Percentiles rank a stretch among this genome's conserved stretches.
Conservation (phyloP, 2,888 invertebrate genomes). For the Plutella xylostella region DNA sequence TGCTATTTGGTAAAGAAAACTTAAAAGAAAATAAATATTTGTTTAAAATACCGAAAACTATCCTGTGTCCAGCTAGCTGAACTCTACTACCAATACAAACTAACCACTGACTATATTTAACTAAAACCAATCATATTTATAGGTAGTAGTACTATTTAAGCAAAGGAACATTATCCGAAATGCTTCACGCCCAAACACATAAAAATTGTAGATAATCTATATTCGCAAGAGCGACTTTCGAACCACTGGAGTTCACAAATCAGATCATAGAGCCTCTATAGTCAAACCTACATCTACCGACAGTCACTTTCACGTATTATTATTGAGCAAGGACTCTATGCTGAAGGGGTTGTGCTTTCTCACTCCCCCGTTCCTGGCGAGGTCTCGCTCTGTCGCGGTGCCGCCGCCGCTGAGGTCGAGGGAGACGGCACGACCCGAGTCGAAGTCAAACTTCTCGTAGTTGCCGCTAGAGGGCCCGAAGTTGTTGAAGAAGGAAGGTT, state of each 20-base stretch:
- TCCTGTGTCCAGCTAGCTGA: no score
- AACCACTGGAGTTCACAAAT: constrained; percentile 23
- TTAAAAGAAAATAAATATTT: no score
- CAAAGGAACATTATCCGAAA: constrained; percentile 48
- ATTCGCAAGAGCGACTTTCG: no score
- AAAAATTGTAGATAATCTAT: no score
- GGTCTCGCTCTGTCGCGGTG: constrained; percentile 53
- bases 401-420: constrained; percentile 58
- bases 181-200: constrained; percentile 31
- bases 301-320: constrained; percentile 73
- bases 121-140: not conserved
- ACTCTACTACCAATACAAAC: no score
- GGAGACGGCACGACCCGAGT: constrained; percentile 59
- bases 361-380: constrained; percentile 65
- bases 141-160: constrained; percentile 20
- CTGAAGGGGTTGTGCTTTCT: constrained; percentile 87
- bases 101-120: no score
- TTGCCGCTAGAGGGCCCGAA: constrained; percentile 45
- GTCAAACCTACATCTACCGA: constrained; percentile 25
- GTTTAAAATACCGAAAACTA: no score
- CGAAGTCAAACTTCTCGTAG: constrained; percentile 64
- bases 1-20: no score
- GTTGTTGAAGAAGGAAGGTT: constrained; percentile 57
- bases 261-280: constrained; percentile 43
- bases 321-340: constrained; percentile 89